Percentiles rank a stretch among this genome's conserved stretches.
phyloP scores from a whole-genome alignment of 2,797 vertebrate species.

The Phoebastria nigripes region DNA sequence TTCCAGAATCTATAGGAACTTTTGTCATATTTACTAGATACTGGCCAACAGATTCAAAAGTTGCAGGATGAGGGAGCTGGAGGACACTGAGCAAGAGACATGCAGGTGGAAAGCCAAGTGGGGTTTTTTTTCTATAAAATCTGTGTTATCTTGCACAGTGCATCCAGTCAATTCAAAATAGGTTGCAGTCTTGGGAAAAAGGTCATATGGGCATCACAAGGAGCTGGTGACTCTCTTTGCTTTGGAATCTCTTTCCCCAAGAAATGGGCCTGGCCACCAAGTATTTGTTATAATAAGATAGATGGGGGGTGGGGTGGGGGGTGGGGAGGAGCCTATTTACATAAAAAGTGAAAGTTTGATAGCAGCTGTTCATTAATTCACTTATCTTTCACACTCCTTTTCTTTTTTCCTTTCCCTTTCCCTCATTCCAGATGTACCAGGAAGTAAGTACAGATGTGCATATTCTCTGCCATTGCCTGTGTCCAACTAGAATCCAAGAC shows the following conservation, averaged over 20 bases:
- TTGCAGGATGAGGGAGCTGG: neutral
- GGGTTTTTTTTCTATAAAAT: neutral
- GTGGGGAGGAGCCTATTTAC: neutral
- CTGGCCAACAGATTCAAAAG: neutral
- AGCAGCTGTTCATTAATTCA: neutral
- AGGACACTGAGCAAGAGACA: neutral
- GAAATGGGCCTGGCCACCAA: neutral
- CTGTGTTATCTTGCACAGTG: neutral
- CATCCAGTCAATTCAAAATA: neutral
- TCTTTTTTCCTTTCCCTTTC: neutral
- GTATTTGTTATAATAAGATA: neutral
- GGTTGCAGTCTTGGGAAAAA: neutral
- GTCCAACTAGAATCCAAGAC: neutral
- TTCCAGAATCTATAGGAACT: neutral
- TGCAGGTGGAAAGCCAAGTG: neutral
- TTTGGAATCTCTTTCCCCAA: neutral
- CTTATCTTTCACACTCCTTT: neutral
- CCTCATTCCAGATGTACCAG: neutral
- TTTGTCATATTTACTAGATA: neutral
- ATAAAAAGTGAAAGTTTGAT: neutral
- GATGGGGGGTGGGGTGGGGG: no score
- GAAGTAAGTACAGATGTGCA: neutral
- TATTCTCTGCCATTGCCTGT: neutral
- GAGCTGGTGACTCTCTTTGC: neutral
- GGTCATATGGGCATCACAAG: neutral